phyloP scores from a whole-genome alignment of 2,113 vertebrate species.

The Oryzias celebensis region DNA sequence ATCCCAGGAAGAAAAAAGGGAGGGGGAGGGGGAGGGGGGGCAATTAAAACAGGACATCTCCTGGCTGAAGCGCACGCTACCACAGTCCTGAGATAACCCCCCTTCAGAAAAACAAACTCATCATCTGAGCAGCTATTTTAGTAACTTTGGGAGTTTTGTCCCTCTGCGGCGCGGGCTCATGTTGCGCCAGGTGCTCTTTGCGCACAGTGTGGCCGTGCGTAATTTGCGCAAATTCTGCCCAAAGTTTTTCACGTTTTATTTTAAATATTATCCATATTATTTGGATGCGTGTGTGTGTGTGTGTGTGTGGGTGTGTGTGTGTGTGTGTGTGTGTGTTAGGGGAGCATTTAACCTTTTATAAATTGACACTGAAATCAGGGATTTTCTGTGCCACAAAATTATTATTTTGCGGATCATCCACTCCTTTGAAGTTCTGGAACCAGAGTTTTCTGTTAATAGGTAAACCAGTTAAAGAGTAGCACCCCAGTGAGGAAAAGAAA shows the following conservation, averaged over 20 bases:
- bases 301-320: too few relatives aligned
- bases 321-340: too few relatives aligned
- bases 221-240: conserved; percentile 55
- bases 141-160: conserved; percentile 16
- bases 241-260: conserved; percentile 7
- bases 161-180: conserved; percentile 18
- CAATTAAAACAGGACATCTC: conserved; percentile 64
- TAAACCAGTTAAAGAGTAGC: conserved; percentile 3
- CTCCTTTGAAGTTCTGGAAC: conserved; percentile 6
- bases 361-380: too few relatives aligned
- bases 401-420: too few relatives aligned
- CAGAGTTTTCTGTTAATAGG: background rate
- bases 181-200: conserved; percentile 30
- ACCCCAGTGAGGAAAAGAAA: conserved; percentile 28
- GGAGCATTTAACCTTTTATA: too few relatives aligned
- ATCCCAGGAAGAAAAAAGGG: conserved; percentile 38
- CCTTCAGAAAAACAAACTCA: conserved; percentile 18
- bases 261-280: background rate
- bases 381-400: too few relatives aligned
- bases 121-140: conserved; percentile 12
- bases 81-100: conserved; percentile 5
- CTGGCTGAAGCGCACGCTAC: conserved; percentile 30
- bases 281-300: too few relatives aligned
- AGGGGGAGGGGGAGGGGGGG: background rate
- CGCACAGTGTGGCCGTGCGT: conserved; percentile 43